Percentiles rank a stretch among this genome's conserved stretches.
Evolutionary conservation across 2,888 invertebrate genomes (phyloP).

Genomic region (Merodon equestris): DNA sequence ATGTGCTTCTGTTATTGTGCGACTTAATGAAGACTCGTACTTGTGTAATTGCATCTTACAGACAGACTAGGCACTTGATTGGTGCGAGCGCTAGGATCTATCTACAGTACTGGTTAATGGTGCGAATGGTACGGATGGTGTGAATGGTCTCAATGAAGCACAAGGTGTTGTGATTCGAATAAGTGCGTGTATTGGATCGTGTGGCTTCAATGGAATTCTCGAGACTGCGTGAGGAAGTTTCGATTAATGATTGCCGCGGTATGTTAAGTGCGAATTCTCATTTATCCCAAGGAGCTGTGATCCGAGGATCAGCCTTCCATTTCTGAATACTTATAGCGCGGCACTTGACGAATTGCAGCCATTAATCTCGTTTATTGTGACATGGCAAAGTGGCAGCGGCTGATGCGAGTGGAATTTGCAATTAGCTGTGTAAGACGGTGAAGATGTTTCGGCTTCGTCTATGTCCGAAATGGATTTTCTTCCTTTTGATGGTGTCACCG

Average conservation of each 20-base stretch:
- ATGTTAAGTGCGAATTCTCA: constrained; percentile 73
- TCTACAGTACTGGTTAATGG: constrained; percentile 56
- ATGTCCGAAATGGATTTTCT: too few species aligned
- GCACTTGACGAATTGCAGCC: constrained; percentile 67
- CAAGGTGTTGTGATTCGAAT: too few species aligned
- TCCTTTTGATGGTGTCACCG: too few species aligned
- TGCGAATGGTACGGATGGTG: constrained; percentile 19
- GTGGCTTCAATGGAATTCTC: constrained; percentile 60
- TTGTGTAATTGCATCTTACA: constrained; percentile 56
- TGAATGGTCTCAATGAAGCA: constrained; percentile 42
- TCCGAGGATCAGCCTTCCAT: constrained; percentile 59
- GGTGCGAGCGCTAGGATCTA: too few species aligned
- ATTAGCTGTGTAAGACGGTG: constrained; percentile 50
- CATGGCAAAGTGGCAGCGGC: constrained; percentile 30
- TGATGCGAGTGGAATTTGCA: constrained; percentile 41
- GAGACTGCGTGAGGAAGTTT: constrained; percentile 62
- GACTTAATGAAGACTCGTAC: constrained; percentile 57
- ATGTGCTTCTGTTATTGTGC: neutral
- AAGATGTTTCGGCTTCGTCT: too few species aligned
- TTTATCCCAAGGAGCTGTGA: constrained; percentile 58
- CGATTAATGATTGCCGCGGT: constrained; percentile 72
- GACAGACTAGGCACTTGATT: constrained; percentile 21
- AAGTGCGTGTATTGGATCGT: constrained; percentile 1
- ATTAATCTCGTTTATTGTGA: constrained; percentile 55
- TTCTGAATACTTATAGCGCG: constrained; percentile 51